Percentiles rank a stretch among this genome's conserved stretches.
Evolutionary conservation across 2,797 vertebrate genomes (phyloP).

Genomic region (Pseudomugil tenellus): DNA sequence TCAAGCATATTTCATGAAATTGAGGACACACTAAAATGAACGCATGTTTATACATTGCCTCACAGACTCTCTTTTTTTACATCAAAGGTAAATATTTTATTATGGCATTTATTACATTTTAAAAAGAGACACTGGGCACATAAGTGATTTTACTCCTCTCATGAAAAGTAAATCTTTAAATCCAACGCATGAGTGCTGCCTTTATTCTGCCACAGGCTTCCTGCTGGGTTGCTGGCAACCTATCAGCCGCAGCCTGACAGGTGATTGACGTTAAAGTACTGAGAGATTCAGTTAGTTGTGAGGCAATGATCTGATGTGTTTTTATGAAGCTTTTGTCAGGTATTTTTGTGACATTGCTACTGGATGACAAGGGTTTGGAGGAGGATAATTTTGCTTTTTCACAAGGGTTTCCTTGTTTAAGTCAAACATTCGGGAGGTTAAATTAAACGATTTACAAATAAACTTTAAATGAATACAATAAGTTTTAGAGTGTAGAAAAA

Average conservation of each 20-base stretch:
- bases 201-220: constrained; percentile 54
- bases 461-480: not conserved
- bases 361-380: constrained; percentile 25
- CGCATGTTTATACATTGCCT: constrained; percentile 37
- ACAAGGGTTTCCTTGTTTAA: constrained; percentile 21
- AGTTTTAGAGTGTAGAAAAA: not conserved
- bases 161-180: constrained; percentile 55
- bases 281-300: constrained; percentile 53
- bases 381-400: constrained; percentile 35
- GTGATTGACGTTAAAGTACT: constrained; percentile 75
- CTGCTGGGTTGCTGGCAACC: constrained; percentile 66
- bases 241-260: constrained; percentile 63
- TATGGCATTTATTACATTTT: constrained; percentile 9
- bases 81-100: constrained; percentile 8
- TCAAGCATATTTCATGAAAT: constrained; percentile 39
- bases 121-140: not conserved
- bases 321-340: constrained; percentile 57
- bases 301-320: constrained; percentile 44
- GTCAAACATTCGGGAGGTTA: constrained; percentile 7
- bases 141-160: constrained; percentile 51
- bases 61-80: constrained; percentile 9
- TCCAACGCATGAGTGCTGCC: constrained; percentile 51
- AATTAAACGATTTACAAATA: constrained; percentile 32
- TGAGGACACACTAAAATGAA: constrained; percentile 25
- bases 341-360: constrained; percentile 43